phyloP scores from a whole-genome alignment of 2,797 vertebrate genomes.

The Tragelaphus oryx region DNA sequence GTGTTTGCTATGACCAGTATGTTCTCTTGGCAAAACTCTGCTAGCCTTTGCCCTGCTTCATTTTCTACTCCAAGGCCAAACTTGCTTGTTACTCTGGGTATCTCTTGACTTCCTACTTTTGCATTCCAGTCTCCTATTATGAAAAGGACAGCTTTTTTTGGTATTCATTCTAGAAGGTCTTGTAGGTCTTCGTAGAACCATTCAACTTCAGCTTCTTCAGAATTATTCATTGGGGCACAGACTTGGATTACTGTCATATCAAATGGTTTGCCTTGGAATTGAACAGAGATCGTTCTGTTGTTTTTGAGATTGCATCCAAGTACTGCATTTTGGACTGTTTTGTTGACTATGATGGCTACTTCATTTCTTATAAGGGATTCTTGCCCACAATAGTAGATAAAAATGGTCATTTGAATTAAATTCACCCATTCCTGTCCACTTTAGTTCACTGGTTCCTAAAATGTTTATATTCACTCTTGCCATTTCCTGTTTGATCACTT shows the following conservation, averaged over 20 bases:
- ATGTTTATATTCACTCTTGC: not conserved
- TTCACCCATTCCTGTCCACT: not conserved
- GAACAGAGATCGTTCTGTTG: not conserved
- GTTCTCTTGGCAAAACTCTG: not conserved
- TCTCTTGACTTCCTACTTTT: not conserved
- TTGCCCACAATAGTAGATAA: not conserved
- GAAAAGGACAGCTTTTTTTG: not conserved
- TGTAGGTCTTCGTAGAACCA: not conserved
- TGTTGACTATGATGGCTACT: not conserved
- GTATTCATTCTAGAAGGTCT: not conserved
- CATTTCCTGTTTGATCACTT: not conserved
- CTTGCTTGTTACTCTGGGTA: not conserved
- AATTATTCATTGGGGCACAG: not conserved
- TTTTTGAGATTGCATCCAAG: not conserved
- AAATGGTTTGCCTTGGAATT: not conserved
- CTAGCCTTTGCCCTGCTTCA: not conserved
- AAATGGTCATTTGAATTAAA: not conserved
- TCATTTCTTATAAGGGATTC: not conserved
- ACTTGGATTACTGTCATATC: not conserved
- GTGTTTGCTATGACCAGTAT: not conserved
- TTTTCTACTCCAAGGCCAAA: not conserved
- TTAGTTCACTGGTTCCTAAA: not conserved
- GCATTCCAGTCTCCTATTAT: not conserved
- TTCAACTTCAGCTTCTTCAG: not conserved
- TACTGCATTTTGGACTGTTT: not conserved